Conservation (phyloP, 2,797 vertebrate species). For the Phataginus tricuspis region DNA sequence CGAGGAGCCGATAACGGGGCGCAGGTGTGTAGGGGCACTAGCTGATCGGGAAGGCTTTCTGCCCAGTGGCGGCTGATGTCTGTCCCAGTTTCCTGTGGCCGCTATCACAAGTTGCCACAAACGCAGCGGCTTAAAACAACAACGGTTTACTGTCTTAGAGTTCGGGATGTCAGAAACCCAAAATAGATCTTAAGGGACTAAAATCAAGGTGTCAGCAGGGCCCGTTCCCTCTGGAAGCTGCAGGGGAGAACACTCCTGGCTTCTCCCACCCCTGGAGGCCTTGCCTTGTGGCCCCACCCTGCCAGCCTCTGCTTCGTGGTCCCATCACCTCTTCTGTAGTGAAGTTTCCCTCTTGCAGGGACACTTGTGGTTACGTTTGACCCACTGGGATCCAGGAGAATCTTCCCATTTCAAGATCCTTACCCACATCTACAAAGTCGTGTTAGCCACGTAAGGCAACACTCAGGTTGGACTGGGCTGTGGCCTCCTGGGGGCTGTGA, state of each 20-base stretch:
- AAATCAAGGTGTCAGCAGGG: neutral
- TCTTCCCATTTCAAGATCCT: neutral
- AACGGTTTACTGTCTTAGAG: neutral
- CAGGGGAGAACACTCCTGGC: neutral
- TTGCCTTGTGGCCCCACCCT: neutral
- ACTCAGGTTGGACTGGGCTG: neutral
- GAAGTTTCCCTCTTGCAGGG: neutral
- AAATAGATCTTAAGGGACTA: neutral
- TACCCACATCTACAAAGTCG: neutral
- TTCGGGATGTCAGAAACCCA: neutral
- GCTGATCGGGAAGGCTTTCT: neutral
- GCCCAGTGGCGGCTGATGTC: fast-evolving
- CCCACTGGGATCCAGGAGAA: neutral
- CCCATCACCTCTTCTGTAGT: neutral
- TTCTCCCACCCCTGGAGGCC: neutral
- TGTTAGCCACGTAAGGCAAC: neutral
- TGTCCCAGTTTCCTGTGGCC: neutral
- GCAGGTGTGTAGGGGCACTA: neutral
- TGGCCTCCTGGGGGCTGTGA: neutral
- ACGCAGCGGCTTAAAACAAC: neutral
- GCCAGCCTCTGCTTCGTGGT: neutral
- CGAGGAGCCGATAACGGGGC: neutral
- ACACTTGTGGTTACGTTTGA: neutral
- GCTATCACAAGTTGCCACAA: fast-evolving
- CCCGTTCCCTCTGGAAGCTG: neutral